Percentiles rank a stretch among this genome's conserved stretches.
phyloP scores from a whole-genome alignment of 2,797 vertebrate species.

The Natrix natrix region DNA sequence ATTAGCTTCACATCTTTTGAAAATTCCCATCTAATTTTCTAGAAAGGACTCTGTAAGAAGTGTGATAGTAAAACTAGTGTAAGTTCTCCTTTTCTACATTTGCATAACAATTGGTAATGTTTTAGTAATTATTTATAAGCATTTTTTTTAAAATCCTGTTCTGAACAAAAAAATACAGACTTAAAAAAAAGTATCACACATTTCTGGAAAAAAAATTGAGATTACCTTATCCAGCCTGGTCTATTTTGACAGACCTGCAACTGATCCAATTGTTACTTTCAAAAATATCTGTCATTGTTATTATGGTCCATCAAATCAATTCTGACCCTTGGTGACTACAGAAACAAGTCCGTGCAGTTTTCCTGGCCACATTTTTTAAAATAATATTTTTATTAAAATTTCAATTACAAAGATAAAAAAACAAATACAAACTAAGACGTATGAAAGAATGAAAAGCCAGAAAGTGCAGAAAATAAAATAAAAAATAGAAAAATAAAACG shows the following conservation, averaged over 20 bases:
- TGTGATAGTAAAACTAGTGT: not conserved
- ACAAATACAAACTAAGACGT: not conserved
- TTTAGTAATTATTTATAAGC: not conserved
- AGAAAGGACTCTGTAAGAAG: not conserved
- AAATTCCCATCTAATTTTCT: not conserved
- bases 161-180: not conserved
- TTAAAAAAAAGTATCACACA: not conserved
- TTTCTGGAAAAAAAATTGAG: not conserved
- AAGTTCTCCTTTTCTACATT: not conserved
- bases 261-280: not conserved
- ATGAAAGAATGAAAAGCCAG: not conserved
- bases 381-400: not conserved
- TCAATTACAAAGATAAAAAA: not conserved
- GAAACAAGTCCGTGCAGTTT: not conserved
- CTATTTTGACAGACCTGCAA: not conserved
- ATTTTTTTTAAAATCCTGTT: not conserved
- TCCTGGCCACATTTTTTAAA: not conserved
- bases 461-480: no score
- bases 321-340: not conserved
- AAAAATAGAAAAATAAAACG: no score
- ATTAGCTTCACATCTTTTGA: not conserved
- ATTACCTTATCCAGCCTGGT: not conserved
- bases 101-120: not conserved
- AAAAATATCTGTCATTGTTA: not conserved
- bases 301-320: not conserved